A percentile compares a stretch with the other conserved stretches of the same genome.
Evolutionary conservation across 2,797 vertebrate species (phyloP).

Genomic region (Clarias pachynema): DNA sequence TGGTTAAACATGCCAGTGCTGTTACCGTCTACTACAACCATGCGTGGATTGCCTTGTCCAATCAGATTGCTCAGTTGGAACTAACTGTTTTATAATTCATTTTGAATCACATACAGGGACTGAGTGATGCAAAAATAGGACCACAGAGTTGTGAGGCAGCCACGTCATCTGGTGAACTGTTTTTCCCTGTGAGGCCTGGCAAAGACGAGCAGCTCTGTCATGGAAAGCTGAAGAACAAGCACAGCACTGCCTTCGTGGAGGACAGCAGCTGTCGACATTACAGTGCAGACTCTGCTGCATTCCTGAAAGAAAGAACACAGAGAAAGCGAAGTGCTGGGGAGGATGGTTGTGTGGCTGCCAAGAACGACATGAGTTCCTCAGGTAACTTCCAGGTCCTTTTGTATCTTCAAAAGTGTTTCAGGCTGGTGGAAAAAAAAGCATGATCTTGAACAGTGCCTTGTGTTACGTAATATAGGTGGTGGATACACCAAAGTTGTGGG

Average conservation of each 20-base stretch:
- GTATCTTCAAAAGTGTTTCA: background rate
- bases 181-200: background rate
- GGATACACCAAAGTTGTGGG: background rate
- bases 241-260: conserved; percentile 79
- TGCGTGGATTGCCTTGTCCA: no score
- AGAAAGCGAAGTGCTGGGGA: conserved; percentile 81
- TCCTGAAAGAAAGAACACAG: conserved; percentile 79
- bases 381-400: conserved; percentile 74
- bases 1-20: no score
- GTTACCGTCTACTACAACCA: no score
- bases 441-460: background rate
- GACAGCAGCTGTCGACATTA: conserved; percentile 89
- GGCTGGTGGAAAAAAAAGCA: background rate
- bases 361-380: conserved; percentile 90
- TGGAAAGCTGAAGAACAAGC: conserved; percentile 86
- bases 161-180: background rate
- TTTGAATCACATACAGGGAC: background rate
- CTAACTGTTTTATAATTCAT: background rate
- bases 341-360: conserved; percentile 91
- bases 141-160: background rate
- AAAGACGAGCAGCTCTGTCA: conserved; percentile 88
- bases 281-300: conserved; percentile 91
- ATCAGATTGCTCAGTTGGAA: no score
- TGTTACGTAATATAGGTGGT: background rate
- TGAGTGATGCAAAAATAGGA: background rate